A percentile compares a stretch with the other conserved stretches of the same genome.
Evolutionary conservation across 2,888 invertebrate genomes (phyloP).

Genomic region (Siphonodentalium dalli): DNA sequence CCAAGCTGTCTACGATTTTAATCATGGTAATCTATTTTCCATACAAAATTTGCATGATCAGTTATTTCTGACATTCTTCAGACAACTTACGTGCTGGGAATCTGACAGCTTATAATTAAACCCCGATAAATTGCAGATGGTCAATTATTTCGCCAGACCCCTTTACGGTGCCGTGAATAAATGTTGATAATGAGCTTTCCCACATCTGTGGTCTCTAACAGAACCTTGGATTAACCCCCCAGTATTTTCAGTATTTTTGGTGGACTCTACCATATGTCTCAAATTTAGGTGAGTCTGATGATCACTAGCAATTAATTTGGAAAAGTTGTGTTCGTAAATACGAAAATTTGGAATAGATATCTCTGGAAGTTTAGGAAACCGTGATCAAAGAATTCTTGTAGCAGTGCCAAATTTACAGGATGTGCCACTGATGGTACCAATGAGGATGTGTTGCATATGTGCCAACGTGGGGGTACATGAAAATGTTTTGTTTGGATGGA

Average conservation of each 20-base stretch:
- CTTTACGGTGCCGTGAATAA: too few relatives aligned
- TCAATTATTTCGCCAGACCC: too few relatives aligned
- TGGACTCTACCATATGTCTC: neutral
- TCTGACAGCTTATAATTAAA: too few relatives aligned
- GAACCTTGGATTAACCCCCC: too few relatives aligned
- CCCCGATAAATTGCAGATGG: too few relatives aligned
- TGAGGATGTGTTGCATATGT: conserved; percentile 1
- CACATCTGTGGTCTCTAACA: too few relatives aligned
- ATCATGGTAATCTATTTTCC: too few relatives aligned
- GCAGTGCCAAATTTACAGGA: conserved; percentile 6
- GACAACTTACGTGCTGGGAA: too few relatives aligned
- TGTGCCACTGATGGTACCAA: conserved; percentile 3
- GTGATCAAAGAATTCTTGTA: conserved; percentile 5
- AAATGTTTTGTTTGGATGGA: conserved; percentile 6
- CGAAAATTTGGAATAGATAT: conserved; percentile 2
- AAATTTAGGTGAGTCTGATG: neutral
- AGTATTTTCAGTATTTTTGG: conserved; percentile 7
- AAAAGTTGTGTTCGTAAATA: conserved; percentile 5
- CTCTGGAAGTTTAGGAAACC: neutral
- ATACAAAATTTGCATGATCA: too few relatives aligned
- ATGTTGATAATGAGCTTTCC: too few relatives aligned
- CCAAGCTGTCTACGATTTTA: too few relatives aligned
- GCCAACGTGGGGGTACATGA: conserved; percentile 13
- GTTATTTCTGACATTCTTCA: too few relatives aligned
- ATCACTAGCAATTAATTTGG: conserved; percentile 4